phyloP scores from a whole-genome alignment of 2,113 vertebrate genomes.

The Podilymbus podiceps region DNA sequence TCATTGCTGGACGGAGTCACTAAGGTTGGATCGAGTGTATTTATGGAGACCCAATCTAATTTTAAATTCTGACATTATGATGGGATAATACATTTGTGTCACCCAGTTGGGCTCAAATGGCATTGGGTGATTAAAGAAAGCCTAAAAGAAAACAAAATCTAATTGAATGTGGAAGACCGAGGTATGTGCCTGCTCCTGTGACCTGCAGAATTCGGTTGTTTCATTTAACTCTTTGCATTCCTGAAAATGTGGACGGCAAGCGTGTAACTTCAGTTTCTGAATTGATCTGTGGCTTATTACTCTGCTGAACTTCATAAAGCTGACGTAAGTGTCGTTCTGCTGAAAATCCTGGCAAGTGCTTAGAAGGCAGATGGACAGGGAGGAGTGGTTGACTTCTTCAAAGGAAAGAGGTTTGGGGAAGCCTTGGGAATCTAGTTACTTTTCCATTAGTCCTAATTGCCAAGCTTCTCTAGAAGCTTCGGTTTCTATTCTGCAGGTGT shows the following conservation, averaged over 20 bases:
- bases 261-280: neutral
- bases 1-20: neutral
- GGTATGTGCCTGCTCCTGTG: neutral
- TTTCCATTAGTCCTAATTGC: neutral
- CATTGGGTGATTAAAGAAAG: slow-evolving; percentile 22
- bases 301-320: neutral
- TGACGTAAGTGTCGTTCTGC: neutral
- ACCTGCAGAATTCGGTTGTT: neutral
- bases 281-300: neutral
- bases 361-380: neutral
- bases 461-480: neutral
- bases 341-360: neutral
- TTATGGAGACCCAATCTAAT: slow-evolving; percentile 34
- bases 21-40: neutral
- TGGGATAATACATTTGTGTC: slow-evolving; percentile 47
- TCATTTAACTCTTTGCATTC: neutral
- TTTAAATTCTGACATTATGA: slow-evolving; percentile 55
- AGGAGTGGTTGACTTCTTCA: neutral
- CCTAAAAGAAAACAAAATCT: neutral
- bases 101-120: slow-evolving; percentile 4
- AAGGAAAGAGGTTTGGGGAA: neutral
- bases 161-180: neutral
- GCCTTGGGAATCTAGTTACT: neutral
- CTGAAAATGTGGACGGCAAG: neutral
- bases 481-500: neutral